Percentiles rank a stretch among this genome's conserved stretches.
Evolutionary conservation across 2,797 vertebrate species (phyloP).

Genomic region (Schizopygopsis pylzovi): DNA sequence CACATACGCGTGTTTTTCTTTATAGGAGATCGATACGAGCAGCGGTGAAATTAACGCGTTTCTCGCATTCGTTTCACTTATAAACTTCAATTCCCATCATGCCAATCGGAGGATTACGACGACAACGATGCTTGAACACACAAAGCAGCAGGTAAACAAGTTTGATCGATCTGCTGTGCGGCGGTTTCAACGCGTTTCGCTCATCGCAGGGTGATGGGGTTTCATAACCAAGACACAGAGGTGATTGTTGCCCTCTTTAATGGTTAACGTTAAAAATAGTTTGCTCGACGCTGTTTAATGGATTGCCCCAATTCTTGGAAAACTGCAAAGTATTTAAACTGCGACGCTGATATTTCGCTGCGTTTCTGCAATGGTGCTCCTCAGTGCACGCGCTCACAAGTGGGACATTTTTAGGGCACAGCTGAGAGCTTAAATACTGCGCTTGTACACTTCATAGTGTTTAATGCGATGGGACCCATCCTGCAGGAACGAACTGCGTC

Average conservation of each 20-base stretch:
- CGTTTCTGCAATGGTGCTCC: slow-evolving; percentile 35
- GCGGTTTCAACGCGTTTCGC: not conserved
- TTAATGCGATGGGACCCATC: slow-evolving; percentile 81
- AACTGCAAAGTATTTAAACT: slow-evolving; percentile 7
- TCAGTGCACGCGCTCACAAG: slow-evolving; percentile 56
- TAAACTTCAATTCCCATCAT: slow-evolving; percentile 77
- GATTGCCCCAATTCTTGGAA: not conserved
- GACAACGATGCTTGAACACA: slow-evolving; percentile 8
- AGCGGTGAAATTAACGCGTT: not conserved
- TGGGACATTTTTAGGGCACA: slow-evolving; percentile 70
- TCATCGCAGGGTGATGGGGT: not conserved
- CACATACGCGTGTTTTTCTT: not conserved
- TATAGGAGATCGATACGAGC: not conserved
- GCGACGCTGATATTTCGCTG: slow-evolving; percentile 29
- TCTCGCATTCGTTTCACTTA: not conserved
- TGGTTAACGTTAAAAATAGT: not conserved
- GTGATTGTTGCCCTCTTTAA: not conserved
- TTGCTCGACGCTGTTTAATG: slow-evolving; percentile 12
- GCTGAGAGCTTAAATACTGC: slow-evolving; percentile 58
- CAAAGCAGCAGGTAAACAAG: slow-evolving; percentile 79
- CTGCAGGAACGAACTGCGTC: slow-evolving; percentile 81
- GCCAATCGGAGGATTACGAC: slow-evolving; percentile 54
- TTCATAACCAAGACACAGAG: slow-evolving; percentile 5
- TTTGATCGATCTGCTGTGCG: slow-evolving; percentile 10
- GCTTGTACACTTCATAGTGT: slow-evolving; percentile 41